These are phyloP conservation scores for Anguilla marmorata DNA, from an alignment of 2,797 vertebrate genomes.

Conservation along the genomic window DNA sequence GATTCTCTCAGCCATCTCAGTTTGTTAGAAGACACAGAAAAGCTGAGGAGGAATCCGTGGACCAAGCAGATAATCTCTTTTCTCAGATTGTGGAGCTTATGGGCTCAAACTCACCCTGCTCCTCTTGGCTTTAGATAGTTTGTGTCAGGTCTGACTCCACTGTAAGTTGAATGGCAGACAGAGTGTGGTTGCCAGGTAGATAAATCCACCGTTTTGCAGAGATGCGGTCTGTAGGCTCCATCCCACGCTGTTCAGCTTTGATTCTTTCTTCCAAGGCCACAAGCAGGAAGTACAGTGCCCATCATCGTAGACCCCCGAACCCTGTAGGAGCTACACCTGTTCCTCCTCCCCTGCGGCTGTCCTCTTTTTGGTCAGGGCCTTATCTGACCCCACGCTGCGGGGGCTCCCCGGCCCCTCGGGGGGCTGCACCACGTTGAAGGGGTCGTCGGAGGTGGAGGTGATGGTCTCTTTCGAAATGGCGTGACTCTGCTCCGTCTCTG, in stretches of 20 bases:
- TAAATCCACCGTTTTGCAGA: neutral
- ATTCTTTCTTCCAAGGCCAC: neutral
- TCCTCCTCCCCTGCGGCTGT: neutral
- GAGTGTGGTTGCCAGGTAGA: neutral
- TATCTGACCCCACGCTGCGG: slow-evolving; percentile 50
- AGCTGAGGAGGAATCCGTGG: neutral
- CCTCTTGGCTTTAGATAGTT: neutral
- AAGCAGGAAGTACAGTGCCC: neutral
- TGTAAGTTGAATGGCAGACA: neutral
- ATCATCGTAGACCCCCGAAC: neutral
- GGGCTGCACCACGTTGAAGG: slow-evolving; percentile 63
- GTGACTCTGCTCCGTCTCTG: slow-evolving; percentile 39
- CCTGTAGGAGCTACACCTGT: neutral
- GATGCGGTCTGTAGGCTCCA: neutral
- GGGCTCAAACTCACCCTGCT: neutral
- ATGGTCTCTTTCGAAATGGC: slow-evolving; percentile 68
- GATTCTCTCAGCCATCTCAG: neutral
- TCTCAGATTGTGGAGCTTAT: neutral
- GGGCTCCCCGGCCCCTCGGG: slow-evolving; percentile 58
- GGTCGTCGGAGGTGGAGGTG: slow-evolving; percentile 67
- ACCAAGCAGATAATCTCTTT: neutral
- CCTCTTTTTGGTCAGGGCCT: slow-evolving; percentile 56
- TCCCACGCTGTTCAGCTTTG: neutral
- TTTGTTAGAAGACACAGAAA: neutral
- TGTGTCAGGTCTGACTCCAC: neutral